Base-by-base conservation (phyloP, 2,888 invertebrate genomes). In the Anthophora plumipes region DNA sequence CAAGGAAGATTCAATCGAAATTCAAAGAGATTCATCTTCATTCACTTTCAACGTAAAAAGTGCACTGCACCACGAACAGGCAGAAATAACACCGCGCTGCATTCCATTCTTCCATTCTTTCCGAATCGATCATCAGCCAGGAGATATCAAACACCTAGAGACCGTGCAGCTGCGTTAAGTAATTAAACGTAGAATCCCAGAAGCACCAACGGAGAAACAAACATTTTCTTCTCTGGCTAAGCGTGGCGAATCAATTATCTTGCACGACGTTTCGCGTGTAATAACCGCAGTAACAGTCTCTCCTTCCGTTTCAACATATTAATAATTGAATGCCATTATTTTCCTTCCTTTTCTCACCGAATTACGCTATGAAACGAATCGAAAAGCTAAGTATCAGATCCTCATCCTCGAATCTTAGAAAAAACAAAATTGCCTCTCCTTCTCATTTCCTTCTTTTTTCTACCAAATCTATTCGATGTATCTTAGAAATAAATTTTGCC, bases 251-350 rank as follows among this genome's bases (percentile, higher is more conserved):
- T 71, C 63, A 54, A 71, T 43, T 54, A 61, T 25, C 41, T 8
- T 2, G 11, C 12, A 8, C 8, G 39, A 52, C 8, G n/a, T n/a
- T 31, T 31, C 22, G 25, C 14, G 3, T 31, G n/a, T 67, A 67
- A 55, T 37, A 9, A 67, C 25, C 41, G 8, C 41, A 0, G 14
- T n/a, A n/a, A 11, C 17, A 20, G 8, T 2, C n/a, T 17, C 0
- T 64, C 50, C 55, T 17, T 22, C 17, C 17, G 5, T 12, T 43
- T 11, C 6, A 37, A 25, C 31, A 31, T 61, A 61, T 70, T 52
- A 70, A 70, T 70, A 61, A 60, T 60, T 60, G 50, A 39, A 39
- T 17, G 17, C 7, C 7, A 22, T 69, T 20, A 7, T 59, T 50
- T 37, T 11, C 37, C n/a, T 14, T 37, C 68, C n/a, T n/a, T n/a